Conservation (phyloP, 2,888 invertebrate genomes). For the Lypha dubia region DNA sequence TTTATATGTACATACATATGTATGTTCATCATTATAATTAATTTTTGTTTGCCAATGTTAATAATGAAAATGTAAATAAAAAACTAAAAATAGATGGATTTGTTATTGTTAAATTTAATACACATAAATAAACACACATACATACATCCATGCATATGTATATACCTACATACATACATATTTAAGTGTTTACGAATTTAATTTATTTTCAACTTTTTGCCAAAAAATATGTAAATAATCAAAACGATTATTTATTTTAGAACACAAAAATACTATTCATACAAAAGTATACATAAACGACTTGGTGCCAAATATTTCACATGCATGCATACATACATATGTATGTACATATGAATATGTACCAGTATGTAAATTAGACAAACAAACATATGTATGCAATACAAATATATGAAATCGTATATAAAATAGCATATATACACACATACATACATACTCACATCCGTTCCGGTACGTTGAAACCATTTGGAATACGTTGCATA, state of each 20-base stretch:
- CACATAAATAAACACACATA: neutral
- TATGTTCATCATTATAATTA: neutral
- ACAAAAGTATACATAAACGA: neutral
- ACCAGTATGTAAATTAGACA: too few species aligned
- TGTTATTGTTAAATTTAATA: neutral
- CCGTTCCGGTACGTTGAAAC: neutral
- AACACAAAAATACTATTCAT: neutral
- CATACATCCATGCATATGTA: neutral
- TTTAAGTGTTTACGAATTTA: neutral
- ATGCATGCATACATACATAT: neutral
- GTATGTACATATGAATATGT: neutral
- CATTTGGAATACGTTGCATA: neutral
- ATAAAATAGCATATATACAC: neutral
- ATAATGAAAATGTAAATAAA: neutral
- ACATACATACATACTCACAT: neutral
- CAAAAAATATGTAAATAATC: neutral
- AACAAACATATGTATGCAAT: too few species aligned
- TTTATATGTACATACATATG: neutral
- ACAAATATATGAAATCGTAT: too few species aligned
- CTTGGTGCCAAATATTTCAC: conserved; percentile 14
- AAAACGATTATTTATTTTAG: conserved; percentile 9
- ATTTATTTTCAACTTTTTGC: neutral
- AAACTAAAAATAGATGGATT: neutral
- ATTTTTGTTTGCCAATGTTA: neutral
- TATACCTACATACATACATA: neutral